Evolutionary conservation across 92 coral and sea anemone genomes (phyloP).

Genomic region (Diadumene lineata): DNA sequence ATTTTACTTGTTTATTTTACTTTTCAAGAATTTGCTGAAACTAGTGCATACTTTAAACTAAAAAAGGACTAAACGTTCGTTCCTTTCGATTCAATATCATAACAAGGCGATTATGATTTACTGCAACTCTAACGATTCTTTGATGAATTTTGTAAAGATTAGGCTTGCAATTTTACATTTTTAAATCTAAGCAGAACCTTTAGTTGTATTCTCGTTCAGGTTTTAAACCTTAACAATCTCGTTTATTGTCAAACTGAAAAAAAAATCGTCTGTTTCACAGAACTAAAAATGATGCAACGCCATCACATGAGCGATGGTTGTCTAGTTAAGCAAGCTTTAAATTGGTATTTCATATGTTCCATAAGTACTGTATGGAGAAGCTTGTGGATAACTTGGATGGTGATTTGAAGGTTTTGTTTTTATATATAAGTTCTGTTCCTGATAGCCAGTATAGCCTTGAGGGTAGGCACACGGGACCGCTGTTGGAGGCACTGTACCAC

Average conservation of each 20-base stretch:
- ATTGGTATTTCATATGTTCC: slow-evolving; percentile 89
- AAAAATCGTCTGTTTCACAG: slow-evolving; percentile 37
- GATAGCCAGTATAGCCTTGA: slow-evolving; percentile 69
- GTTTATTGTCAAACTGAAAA: background rate
- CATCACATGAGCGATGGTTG: background rate
- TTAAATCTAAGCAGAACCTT: background rate
- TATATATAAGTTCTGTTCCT: slow-evolving; percentile 78
- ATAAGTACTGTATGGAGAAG: slow-evolving; percentile 72
- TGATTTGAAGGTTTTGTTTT: slow-evolving; percentile 78
- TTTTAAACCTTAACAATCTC: slow-evolving; percentile 21
- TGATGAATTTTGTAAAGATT: background rate
- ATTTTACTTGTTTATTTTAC: background rate
- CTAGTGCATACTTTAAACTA: slow-evolving; percentile 2
- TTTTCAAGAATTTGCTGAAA: background rate
- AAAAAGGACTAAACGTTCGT: background rate
- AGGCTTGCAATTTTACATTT: slow-evolving; percentile 4
- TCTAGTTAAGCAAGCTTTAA: slow-evolving; percentile 22
- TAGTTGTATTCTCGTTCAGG: slow-evolving; percentile 13
- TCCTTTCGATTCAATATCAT: too few species aligned
- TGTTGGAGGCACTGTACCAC: slow-evolving; percentile 60
- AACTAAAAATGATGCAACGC: slow-evolving; percentile 4
- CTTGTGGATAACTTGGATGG: slow-evolving; percentile 84
- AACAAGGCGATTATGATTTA: too few species aligned
- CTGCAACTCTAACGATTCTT: slow-evolving; percentile 1
- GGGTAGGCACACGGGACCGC: slow-evolving; percentile 81